These are phyloP conservation scores for Paratilapia polleni DNA, from an alignment of 2,113 vertebrate genomes.

Conservation along the genomic window DNA sequence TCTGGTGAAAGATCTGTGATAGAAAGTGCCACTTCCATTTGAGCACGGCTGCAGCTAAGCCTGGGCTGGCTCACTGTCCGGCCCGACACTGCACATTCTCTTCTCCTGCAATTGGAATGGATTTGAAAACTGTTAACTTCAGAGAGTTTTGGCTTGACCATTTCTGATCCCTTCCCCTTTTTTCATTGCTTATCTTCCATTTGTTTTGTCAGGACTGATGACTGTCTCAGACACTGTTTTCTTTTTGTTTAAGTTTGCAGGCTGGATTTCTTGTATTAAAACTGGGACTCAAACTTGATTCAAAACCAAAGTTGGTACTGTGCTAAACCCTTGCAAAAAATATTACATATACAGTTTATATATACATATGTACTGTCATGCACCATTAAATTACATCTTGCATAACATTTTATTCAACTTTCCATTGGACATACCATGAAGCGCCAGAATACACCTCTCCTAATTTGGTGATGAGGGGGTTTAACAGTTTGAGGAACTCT, in stretches of 20 bases:
- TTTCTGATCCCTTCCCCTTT: conserved; percentile 36
- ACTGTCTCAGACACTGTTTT: conserved; percentile 24
- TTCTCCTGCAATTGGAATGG: conserved; percentile 62
- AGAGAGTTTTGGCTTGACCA: conserved; percentile 62
- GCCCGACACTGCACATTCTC: conserved; percentile 73
- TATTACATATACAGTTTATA: not conserved
- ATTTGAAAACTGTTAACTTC: conserved; percentile 80
- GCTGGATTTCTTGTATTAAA: not conserved
- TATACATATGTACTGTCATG: not conserved
- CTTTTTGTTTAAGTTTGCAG: conserved; percentile 40
- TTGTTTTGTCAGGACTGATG: conserved; percentile 51
- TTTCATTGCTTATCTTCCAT: conserved; percentile 44
- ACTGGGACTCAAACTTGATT: not conserved
- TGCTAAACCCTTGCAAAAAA: not conserved
- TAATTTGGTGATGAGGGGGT: conserved; percentile 75
- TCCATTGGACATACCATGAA: conserved; percentile 24
- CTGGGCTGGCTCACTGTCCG: conserved; percentile 68
- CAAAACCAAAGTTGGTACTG: conserved; percentile 7
- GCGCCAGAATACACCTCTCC: conserved; percentile 58
- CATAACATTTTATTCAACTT: conserved; percentile 27
- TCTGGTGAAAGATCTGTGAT: conserved; percentile 75
- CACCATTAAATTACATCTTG: conserved; percentile 14
- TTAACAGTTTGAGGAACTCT: conserved; percentile 69
- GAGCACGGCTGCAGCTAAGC: conserved; percentile 70
- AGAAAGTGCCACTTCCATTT: conserved; percentile 78